Conservation (phyloP, 2,113 vertebrate genomes). For the Chloroceryle aenea region DNA sequence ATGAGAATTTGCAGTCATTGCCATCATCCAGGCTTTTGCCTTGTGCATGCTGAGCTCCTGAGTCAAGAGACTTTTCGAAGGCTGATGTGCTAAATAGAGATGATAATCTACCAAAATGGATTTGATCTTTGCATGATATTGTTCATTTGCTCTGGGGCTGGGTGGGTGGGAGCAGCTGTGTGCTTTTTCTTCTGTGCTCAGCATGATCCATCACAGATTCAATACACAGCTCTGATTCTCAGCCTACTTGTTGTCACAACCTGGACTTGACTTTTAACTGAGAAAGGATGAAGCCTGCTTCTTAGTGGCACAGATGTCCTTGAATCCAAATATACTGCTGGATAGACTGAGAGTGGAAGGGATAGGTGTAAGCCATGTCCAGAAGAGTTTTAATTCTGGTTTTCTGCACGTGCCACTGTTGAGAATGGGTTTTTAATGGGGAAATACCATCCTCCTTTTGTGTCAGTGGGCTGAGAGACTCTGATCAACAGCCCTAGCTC, state of each 20-base stretch:
- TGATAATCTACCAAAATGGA: accelerated
- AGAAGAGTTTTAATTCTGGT: neutral
- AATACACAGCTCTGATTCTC: accelerated
- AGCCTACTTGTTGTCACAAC: accelerated
- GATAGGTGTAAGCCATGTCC: neutral
- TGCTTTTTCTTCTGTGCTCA: accelerated
- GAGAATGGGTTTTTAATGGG: neutral
- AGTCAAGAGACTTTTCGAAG: neutral
- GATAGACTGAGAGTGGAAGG: neutral
- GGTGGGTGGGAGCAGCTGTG: neutral
- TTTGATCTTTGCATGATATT: neutral
- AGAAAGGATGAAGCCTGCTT: neutral
- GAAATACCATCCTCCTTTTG: neutral
- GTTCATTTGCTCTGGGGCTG: neutral
- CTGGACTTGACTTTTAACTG: neutral
- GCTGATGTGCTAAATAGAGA: neutral
- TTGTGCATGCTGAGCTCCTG: accelerated
- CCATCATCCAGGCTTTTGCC: neutral
- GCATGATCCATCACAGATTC: accelerated
- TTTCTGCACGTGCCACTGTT: accelerated
- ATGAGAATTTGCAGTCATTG: neutral
- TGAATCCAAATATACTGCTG: neutral
- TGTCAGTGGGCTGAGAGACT: neutral
- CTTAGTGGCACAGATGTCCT: neutral
- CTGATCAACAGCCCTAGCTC: neutral